Conservation (phyloP, 2,888 invertebrate genomes). For the Clunio marinus region DNA sequence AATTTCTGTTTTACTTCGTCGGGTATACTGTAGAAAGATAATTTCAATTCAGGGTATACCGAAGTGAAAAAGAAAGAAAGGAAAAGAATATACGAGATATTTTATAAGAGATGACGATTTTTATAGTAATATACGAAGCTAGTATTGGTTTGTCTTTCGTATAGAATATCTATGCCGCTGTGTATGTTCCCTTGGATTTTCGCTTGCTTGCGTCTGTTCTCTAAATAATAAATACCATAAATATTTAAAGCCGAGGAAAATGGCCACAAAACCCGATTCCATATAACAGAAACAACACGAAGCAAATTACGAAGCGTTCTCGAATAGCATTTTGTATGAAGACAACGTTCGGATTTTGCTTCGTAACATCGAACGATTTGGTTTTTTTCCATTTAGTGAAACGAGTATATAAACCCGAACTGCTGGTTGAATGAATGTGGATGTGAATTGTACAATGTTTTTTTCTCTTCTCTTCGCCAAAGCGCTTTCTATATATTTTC, state of each 20-base stretch:
- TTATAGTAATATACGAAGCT: constrained; percentile 30
- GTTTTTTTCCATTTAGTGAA: constrained; percentile 29
- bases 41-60: constrained; percentile 32
- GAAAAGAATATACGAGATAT: constrained; percentile 37
- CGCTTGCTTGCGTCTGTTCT: constrained; percentile 39
- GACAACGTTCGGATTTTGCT: neutral
- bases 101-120: constrained; percentile 39
- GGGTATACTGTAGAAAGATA: constrained; percentile 26
- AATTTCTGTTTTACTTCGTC: constrained; percentile 24
- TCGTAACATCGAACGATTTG: neutral
- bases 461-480: neutral
- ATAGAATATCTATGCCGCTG: constrained; percentile 21
- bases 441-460: constrained; percentile 38
- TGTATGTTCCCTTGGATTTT: constrained; percentile 39
- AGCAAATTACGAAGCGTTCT: constrained; percentile 6
- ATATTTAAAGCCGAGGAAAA: constrained; percentile 36
- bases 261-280: constrained; percentile 29
- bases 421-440: constrained; percentile 33
- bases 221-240: constrained; percentile 39
- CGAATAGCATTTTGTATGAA: neutral
- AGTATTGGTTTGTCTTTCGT: constrained; percentile 33
- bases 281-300: constrained; percentile 13
- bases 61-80: constrained; percentile 33
- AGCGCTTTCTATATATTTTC: constrained; percentile 38
- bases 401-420: constrained; percentile 26